Evolutionary conservation across 2,797 vertebrate species (phyloP), one percentile per base, ranked within the genome.

Genomic region (Propithecus deckenii): DNA sequence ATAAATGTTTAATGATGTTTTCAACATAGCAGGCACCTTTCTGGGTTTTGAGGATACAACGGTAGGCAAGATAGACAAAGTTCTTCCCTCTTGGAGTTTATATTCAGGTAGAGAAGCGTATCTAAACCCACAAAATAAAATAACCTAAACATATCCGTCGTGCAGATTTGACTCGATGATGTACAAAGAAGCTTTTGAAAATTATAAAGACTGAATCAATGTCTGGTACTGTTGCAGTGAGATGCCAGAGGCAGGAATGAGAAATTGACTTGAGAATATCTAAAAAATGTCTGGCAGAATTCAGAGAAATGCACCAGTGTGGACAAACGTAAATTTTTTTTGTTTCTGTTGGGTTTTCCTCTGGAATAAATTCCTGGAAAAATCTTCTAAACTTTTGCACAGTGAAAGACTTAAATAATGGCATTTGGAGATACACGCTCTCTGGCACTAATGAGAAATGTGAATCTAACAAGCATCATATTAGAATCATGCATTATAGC

Each of bases 341-440:
- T 72, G 46, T 96, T 97, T 80, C 94, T 92, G 9, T 84, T 86
- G 79, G 67, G 13, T 71, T 96, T 97, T 96, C 84, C 80, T 96
- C 76, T 78, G 83, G 35, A 71, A 90, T 41, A 71, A 81, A 52
- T 96, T 96, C 83, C 71, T 97, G 94, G 87, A 92, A 92, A 86
- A 93, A 79, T 55, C 92, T 93, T 81, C 87, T 92, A 80, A 71
- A 87, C 50, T 93, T 87, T 61, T 88, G 28, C 65, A 30, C 30
- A 55, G 81, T 89, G 30, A 88, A 91, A 84, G 59, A 69, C 67
- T 96, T 96, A 85, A 85, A 67, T 84, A 57, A 61, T 46, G 76
- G 25, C 22, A 1, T 90, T 52, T 61, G 81, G 86, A 94, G 87
- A 74, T 35, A 25, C 4, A 7, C 4, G 4, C 57, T 97, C 65